phyloP scores from a whole-genome alignment of 2,888 invertebrate genomes.

The Harpagoxenus sublaevis region DNA sequence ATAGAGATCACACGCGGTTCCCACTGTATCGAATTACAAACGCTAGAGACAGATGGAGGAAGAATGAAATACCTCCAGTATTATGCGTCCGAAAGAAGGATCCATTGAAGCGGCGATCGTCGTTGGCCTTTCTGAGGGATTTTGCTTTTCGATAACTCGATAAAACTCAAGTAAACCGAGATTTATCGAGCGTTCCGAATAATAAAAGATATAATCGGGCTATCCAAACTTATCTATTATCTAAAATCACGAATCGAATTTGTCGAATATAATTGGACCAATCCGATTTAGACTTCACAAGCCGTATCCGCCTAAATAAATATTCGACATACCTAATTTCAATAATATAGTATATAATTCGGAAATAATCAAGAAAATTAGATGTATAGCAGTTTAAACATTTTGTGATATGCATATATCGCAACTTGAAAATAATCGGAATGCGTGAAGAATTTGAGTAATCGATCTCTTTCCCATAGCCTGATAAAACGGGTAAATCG shows the following conservation, averaged over 20 bases:
- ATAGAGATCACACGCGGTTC: conserved; percentile 83
- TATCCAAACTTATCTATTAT: neutral
- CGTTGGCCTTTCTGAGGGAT: conserved; percentile 69
- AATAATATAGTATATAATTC: neutral
- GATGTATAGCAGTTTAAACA: neutral
- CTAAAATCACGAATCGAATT: neutral
- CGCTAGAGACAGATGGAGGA: conserved; percentile 69
- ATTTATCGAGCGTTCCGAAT: neutral
- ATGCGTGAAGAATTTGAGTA: neutral
- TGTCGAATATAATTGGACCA: neutral
- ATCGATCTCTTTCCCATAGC: neutral
- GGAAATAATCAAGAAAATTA: neutral
- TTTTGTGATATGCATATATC: neutral
- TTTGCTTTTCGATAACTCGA: conserved; percentile 19
- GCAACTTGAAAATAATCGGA: neutral
- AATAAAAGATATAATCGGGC: neutral
- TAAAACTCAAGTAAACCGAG: conserved; percentile 1
- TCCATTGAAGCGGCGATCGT: conserved; percentile 82
- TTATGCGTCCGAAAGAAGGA: conserved; percentile 79
- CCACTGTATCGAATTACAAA: conserved; percentile 85
- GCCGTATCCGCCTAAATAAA: neutral
- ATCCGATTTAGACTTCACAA: neutral
- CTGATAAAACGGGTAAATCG: neutral
- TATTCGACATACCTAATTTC: neutral
- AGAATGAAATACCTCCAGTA: conserved; percentile 70